Evolutionary conservation across 1,140 invertebrate species (phyloP), one percentile per base, ranked within the genome.

Genomic region (Drosophila bocki): DNA sequence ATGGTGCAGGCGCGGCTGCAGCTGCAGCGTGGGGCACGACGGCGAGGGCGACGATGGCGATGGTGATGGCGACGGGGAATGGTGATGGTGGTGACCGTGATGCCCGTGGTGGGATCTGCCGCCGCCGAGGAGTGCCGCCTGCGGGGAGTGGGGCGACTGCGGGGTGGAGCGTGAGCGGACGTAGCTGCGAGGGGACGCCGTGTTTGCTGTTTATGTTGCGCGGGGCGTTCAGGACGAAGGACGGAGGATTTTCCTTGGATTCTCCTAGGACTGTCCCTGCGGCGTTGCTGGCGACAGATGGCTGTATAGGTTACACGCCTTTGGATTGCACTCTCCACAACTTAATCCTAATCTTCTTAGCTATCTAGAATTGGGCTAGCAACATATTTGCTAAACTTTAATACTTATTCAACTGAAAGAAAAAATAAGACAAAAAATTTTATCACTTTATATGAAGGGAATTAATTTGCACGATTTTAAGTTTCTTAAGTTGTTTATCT

Each of bases 91-190:
- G 15, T 50, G 64, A 29, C 48, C 48, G 9, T 47, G 44, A 3
- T 64, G 57, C 22, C 59, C 33, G 33, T 48, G 57, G 0, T 67
- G 67, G 37, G 67, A 62, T 53, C 57, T 45, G 35, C 70, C 44
- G 57, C 79, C 63, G 67, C 47, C 69, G 57, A 60, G 75, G 74
- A 69, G 50, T 56, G 58, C 50, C 78, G 79, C 60, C 71, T 90
- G 85, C 39, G 85, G 85, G 53, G 85, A 90, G 26, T 88, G 85
- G 47, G 85, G 85, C 86, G 85, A 90, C 67, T 90, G 85, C 68
- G 85, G 85, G 29, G 85, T 90, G 58, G 85, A 90, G 78, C 85
- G 85, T 51, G 85, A 90, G 42, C 84, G 84, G 19, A 76, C 67
- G 82, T 85, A 82, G 47, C 47, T 90, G 39, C 85, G 82, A 35